A percentile compares a stretch with the other conserved stretches of the same genome.
These are phyloP conservation scores for Macquaria ambigua DNA, from an alignment of 2,113 vertebrate genomes.

Conservation along the genomic window DNA sequence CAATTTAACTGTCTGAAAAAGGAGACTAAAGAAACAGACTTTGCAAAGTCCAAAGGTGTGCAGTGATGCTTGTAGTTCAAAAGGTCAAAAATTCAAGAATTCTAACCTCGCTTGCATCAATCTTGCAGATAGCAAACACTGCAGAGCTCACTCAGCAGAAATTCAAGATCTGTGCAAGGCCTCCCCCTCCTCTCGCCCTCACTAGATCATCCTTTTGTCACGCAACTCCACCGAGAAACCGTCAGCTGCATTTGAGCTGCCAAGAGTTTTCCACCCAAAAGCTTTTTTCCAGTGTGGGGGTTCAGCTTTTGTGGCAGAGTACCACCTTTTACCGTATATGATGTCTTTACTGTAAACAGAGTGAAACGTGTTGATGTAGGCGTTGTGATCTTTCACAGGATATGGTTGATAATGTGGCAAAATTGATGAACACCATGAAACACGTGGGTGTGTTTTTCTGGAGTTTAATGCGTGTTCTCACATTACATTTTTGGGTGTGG, in stretches of 20 bases:
- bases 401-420: constrained; percentile 23
- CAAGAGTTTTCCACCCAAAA: constrained; percentile 65
- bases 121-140: constrained; percentile 54
- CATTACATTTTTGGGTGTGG: constrained; percentile 68
- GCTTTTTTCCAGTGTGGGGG: constrained; percentile 62
- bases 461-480: constrained; percentile 3
- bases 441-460: constrained; percentile 24
- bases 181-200: constrained; percentile 28
- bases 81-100: constrained; percentile 48
- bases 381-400: constrained; percentile 17
- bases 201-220: constrained; percentile 67
- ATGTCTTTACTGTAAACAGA: constrained; percentile 53
- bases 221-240: constrained; percentile 55
- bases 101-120: constrained; percentile 18
- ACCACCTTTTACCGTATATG: constrained; percentile 51
- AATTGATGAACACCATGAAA: constrained; percentile 26
- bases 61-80: constrained; percentile 19
- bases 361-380: constrained; percentile 26
- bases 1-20: constrained; percentile 10
- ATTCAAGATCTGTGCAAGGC: constrained; percentile 17
- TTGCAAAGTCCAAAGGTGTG: constrained; percentile 27
- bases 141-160: constrained; percentile 48
- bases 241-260: constrained; percentile 48
- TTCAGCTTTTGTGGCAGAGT: constrained; percentile 54
- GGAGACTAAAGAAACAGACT: constrained; percentile 15